Evolutionary conservation across 2,888 invertebrate species (phyloP).

Genomic region (Prosapia bicincta): DNA sequence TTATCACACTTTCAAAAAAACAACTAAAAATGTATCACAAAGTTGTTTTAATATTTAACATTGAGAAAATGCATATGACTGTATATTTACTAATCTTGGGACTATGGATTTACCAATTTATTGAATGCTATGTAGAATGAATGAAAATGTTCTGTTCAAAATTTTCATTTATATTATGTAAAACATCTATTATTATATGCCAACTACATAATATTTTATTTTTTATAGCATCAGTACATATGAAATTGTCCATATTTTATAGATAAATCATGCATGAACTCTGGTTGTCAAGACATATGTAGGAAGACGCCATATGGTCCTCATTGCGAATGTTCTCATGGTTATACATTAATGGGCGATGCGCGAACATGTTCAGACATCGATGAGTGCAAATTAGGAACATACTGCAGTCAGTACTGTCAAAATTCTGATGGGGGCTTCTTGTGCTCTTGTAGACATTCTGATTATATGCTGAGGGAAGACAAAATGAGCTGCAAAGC

Average conservation of each 20-base stretch:
- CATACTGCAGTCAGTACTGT: constrained; percentile 65
- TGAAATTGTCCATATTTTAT: too few species aligned
- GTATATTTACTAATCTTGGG: too few species aligned
- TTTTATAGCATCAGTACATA: too few species aligned
- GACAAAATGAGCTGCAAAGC: constrained; percentile 42
- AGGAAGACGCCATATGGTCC: constrained; percentile 61
- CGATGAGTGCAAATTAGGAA: constrained; percentile 62
- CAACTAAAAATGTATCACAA: too few species aligned
- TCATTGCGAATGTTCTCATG: constrained; percentile 60
- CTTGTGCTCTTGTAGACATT: constrained; percentile 56
- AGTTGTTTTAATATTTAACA: too few species aligned
- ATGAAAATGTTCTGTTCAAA: too few species aligned
- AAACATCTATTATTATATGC: background rate
- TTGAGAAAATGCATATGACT: too few species aligned
- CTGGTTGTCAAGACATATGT: constrained; percentile 37
- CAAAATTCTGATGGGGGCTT: constrained; percentile 55
- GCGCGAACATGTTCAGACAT: constrained; percentile 61
- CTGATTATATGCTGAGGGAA: constrained; percentile 52
- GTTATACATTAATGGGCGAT: constrained; percentile 54
- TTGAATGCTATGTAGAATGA: too few species aligned
- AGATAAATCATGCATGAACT: constrained; percentile 49
- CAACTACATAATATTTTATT: constrained; percentile 11
- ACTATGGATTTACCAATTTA: too few species aligned
- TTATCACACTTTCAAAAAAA: too few species aligned
- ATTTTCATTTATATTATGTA: background rate